Evolutionary conservation across 1,140 invertebrate genomes (phyloP), one percentile per base, ranked within the genome.

Genomic region (Neelides sp.): DNA sequence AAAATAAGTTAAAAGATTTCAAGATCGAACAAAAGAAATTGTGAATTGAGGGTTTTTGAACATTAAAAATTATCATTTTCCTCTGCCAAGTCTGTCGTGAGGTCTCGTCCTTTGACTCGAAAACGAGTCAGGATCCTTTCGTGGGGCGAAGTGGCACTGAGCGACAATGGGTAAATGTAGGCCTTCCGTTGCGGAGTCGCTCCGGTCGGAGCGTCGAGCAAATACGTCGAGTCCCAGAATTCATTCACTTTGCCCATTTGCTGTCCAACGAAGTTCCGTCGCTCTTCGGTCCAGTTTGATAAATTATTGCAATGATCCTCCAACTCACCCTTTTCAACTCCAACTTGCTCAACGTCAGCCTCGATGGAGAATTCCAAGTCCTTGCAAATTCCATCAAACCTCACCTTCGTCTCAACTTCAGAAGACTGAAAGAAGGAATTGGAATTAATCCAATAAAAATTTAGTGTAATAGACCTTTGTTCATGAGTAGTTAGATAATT

Each of bases 131-230:
- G 65, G 24, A 83, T 77, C 1, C 73, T 64, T 24, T 78, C 74
- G 58, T 81, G 77, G 1, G 81, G 81, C 1, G 82, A 83, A 2
- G 80, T 82, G 35, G 67, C 61, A 1, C 64, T 68, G 46, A 85
- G 59, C 1, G 63, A 37, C 49, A 71, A 68, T 42, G 81, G 79
- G 69, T 76, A 83, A 1, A 64, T 51, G 62, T 77, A 83, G 5
- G 75, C 71, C 49, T 65, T 69, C 52, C 75, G 75, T 2, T 68
- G 66, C 2, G 82, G 82, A 0, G 82, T 84, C 20, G 48, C 39
- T 22, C 55, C 55, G 12, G 52, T 43, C 3, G 58, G 37, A 0
- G n/a, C n/a, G 30, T 57, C 55, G 19, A 57, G 27, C 15, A 57
- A 24, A 28, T 57, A 60, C 1, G 51, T 54, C 8, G 50, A 34